These are phyloP conservation scores for Drosophila equinoxialis DNA, from an alignment of 1,140 invertebrate genomes.

Conservation along the genomic window DNA sequence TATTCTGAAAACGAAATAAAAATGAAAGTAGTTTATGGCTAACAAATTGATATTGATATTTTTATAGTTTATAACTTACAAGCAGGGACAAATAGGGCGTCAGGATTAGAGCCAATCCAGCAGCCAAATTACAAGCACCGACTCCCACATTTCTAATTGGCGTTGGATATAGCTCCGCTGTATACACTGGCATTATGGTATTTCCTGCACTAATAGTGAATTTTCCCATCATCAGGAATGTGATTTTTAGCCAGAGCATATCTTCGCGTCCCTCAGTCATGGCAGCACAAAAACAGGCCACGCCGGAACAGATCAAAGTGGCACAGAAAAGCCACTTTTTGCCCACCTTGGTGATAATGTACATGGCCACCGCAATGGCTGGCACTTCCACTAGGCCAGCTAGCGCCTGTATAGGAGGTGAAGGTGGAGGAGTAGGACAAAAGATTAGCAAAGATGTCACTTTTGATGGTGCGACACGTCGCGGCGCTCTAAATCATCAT, in stretches of 20 bases:
- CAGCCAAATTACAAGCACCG: conserved; percentile 88
- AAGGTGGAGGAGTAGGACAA: conserved; percentile 12
- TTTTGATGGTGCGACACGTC: conserved; percentile 40
- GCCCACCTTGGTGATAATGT: conserved; percentile 88
- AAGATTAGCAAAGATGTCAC: conserved; percentile 38
- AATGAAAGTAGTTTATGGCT: background rate
- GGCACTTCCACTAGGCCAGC: conserved; percentile 89
- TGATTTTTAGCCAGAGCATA: conserved; percentile 85
- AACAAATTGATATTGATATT: background rate
- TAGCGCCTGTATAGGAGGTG: conserved; percentile 81
- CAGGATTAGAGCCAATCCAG: conserved; percentile 87
- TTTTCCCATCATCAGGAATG: conserved; percentile 87
- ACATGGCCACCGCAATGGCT: conserved; percentile 88
- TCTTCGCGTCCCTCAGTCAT: conserved; percentile 83
- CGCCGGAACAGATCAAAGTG: conserved; percentile 86
- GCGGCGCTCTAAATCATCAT: conserved; percentile 62
- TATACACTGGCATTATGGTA: conserved; percentile 89
- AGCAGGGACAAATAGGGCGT: conserved; percentile 89
- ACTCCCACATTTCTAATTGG: conserved; percentile 89
- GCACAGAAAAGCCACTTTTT: conserved; percentile 87
- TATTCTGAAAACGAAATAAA: conserved; percentile 68
- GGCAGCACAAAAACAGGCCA: conserved; percentile 86
- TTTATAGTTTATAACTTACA: conserved; percentile 83
- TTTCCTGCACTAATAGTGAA: conserved; percentile 88
- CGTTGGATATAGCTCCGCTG: conserved; percentile 89